Percentiles rank a stretch among this genome's conserved stretches.
Conservation (phyloP, 2,888 invertebrate species). For the Catocala sponsa region DNA sequence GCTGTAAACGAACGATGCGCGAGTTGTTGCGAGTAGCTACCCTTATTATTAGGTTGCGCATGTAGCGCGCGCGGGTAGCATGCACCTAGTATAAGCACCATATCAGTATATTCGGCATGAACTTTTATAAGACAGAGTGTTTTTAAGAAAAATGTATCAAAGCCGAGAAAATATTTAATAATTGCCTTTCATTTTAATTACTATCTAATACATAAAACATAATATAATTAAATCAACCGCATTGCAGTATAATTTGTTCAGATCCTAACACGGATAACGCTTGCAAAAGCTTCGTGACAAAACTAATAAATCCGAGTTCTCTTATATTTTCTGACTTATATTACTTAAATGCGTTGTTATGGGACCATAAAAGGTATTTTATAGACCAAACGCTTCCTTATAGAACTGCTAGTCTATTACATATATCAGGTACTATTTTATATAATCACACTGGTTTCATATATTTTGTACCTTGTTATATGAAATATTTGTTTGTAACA, state of each 20-base stretch:
- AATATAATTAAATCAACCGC: slow-evolving; percentile 40
- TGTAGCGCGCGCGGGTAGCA: too few species aligned
- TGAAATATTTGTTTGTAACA: too few species aligned
- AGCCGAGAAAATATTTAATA: not conserved
- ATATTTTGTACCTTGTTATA: not conserved
- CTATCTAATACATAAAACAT: not conserved
- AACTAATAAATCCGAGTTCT: slow-evolving; percentile 53
- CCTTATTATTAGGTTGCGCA: too few species aligned
- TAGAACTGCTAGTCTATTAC: slow-evolving; percentile 20
- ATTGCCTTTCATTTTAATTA: not conserved
- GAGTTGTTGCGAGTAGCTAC: too few species aligned
- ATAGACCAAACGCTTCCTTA: slow-evolving; percentile 38
- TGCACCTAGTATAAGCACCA: too few species aligned
- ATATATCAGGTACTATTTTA: slow-evolving; percentile 3
- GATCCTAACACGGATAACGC: slow-evolving; percentile 41
- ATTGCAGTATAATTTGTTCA: slow-evolving; percentile 55
- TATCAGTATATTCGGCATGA: too few species aligned
- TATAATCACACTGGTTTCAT: not conserved
- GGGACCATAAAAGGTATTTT: slow-evolving; percentile 42
- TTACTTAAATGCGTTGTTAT: slow-evolving; percentile 37
- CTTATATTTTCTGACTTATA: slow-evolving; percentile 43
- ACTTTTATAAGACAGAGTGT: too few species aligned
- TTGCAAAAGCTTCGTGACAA: slow-evolving; percentile 54
- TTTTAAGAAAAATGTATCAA: too few species aligned
- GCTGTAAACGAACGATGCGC: too few species aligned